Base-by-base conservation (phyloP, 2,113 vertebrate species). In the Chloebia gouldiae region DNA sequence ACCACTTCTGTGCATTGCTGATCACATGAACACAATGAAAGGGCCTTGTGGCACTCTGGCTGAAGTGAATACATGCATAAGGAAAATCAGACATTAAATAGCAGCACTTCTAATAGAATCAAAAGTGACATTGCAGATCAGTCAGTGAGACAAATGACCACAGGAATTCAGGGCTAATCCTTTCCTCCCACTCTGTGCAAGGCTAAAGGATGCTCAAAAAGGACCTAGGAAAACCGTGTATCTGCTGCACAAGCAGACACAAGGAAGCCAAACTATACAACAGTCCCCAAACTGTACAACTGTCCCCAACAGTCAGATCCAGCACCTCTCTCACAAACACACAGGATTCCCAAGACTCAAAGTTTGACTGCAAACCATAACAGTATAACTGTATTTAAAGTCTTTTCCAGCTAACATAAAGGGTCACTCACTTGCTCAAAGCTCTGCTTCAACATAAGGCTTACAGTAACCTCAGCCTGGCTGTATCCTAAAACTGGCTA, bases 401-500 rank as follows among this genome's bases (percentile, higher is more conserved):
- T 44, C 65, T 88, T 75, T 93, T 81, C 71, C 88, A 90, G 88
- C 49, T 90, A 88, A 83, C 86, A 83, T 51, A 83, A 63, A 70
- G 40, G 75, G 80, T 94, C 65, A 75, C 30, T 86, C 57, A 56
- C 92, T 96, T 87, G 69, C 73, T 81, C 82, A 86, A 93, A 92
- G 66, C 53, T 94, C 64, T 82, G 28, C 56, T 93, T 85, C 80
- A 65, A 44, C 1, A 3, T 45, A 83, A 95, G 49, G 28, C 19
- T 92, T 64, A 39, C 86, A 85, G 60, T 56, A 92, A 78, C 83
- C 91, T 75, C 87, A 85, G 73, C 23, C 49, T 85, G 33, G 20
- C 61, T 92, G 21, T 64, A 81, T 92, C 90, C 80, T 94, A 94
- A 93, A 94, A 75, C 92, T 82, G 63, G 30, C 82, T 96, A 86